Base-by-base conservation (phyloP, 2,888 invertebrate genomes). In the Drosophila greeni region DNA sequence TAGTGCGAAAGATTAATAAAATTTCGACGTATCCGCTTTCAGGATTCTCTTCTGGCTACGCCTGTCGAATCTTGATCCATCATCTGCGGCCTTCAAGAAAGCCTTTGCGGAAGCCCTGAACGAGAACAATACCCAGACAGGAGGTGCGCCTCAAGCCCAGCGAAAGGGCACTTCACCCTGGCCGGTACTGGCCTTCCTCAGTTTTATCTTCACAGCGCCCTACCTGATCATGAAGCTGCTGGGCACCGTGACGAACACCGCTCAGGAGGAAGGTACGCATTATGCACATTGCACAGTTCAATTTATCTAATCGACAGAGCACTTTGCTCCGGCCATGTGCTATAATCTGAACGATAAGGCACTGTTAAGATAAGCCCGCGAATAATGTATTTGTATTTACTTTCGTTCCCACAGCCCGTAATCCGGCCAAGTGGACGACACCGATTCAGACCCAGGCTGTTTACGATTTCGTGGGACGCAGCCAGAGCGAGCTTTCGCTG, bases 161-260 rank as follows among this genome's bases (percentile, higher is more conserved):
- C 82, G 74, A 4, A 86, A 83, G 51, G 87, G 87, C 7, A 89
- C 90, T 37, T 93, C 94, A 4, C 91, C 92, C 51, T 98, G 97
- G 98, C 96, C 98, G 0, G 93, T 97, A 12, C 86, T 98, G 4
- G 91, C 97, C 78, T 98, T 98, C 90, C 91, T 98, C 82, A 94
- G 95, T 4, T 92, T 97, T 57, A 93, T 98, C 47, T 91, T 97
- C 53, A 95, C 96, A 0, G 97, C 96, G 11, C 98, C 99, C 0
- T 98, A 97, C 90, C 90, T 99, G 47, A 94, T 97, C 68, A 94
- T 95, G 90, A 95, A 93, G 87, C 91, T 97, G 87, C 88, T 97
- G 66, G 92, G 92, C 26, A 90, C 91, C 0, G 88, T 92, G 1
- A 88, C 89, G 20, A 88, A 86, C 39, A 89, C 87, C 51, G 91